phyloP scores from a whole-genome alignment of 2,888 invertebrate genomes.

The Chymomyza fuscimana region DNA sequence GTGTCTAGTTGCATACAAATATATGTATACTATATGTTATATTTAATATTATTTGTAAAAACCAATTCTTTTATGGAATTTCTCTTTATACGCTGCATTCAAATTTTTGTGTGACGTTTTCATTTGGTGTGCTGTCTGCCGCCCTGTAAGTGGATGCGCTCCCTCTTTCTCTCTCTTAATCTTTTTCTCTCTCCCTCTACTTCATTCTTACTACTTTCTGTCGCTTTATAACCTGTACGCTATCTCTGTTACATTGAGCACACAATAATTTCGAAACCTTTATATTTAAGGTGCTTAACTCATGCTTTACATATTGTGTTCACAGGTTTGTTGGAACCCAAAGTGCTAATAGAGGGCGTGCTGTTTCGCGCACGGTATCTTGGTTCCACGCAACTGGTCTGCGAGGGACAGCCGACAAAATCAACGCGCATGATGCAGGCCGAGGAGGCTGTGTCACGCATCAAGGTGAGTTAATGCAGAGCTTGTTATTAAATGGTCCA shows the following conservation, averaged over 20 bases:
- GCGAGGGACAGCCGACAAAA: conserved; percentile 99
- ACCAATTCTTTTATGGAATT: conserved; percentile 4
- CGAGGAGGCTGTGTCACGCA: conserved; percentile 99
- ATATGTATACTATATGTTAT: background rate
- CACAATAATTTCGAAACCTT: background rate
- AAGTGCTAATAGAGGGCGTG: conserved; percentile 99
- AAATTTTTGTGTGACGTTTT: conserved; percentile 30
- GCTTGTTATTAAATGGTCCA: background rate
- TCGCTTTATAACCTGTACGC: background rate
- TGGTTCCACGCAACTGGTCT: conserved; percentile 98
- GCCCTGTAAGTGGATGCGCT: conserved; percentile 50
- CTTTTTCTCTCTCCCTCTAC: conserved; percentile 4
- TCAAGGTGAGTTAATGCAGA: conserved; percentile 89
- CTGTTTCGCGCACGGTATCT: conserved; percentile 98
- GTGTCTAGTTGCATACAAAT: background rate
- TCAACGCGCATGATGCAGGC: conserved; percentile 99
- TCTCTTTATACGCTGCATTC: conserved; percentile 46
- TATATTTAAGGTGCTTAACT: background rate
- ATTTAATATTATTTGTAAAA: background rate
- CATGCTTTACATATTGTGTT: background rate
- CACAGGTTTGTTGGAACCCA: conserved; percentile 81
- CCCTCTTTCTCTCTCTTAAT: conserved; percentile 4
- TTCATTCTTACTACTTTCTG: background rate
- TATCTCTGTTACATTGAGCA: background rate
- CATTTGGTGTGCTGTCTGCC: conserved; percentile 42